Conservation (phyloP, 2,888 invertebrate genomes). For the Litoditis marina region DNA sequence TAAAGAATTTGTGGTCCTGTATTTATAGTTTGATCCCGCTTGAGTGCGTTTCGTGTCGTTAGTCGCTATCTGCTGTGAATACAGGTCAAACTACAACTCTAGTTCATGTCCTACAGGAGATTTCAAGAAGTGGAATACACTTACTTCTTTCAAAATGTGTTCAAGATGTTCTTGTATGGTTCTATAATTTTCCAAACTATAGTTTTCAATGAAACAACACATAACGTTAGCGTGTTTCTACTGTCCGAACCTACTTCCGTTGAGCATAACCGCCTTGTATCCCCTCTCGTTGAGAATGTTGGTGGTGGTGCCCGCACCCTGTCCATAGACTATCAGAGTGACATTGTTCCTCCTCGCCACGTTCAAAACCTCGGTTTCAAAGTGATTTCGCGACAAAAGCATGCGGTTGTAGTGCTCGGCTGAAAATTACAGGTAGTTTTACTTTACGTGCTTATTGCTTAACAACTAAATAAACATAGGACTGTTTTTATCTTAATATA, state of each 20-base stretch:
- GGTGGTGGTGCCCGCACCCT: slow-evolving; percentile 22
- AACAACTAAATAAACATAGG: neutral
- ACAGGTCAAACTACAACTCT: no score
- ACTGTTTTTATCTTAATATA: neutral
- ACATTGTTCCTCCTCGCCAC: slow-evolving; percentile 15
- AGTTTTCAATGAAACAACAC: no score
- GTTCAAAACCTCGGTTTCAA: slow-evolving; percentile 24
- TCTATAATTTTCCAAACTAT: no score
- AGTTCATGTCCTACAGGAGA: no score
- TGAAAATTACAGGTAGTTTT: slow-evolving; percentile 7
- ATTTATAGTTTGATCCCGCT: no score
- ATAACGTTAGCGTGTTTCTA: no score
- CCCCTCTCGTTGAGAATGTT: slow-evolving; percentile 35
- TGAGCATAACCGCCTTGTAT: slow-evolving; percentile 31
- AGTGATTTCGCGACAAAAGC: slow-evolving; percentile 25
- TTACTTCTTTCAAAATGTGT: no score
- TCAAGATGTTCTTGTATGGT: neutral
- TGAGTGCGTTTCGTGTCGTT: no score
- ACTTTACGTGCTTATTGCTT: neutral
- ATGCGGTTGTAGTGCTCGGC: slow-evolving; percentile 33
- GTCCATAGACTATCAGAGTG: slow-evolving; percentile 17
- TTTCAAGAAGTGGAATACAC: no score
- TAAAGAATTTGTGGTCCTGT: no score
- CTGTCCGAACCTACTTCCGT: slow-evolving; percentile 29
- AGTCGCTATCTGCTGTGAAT: no score